Evolutionary conservation across 2,113 vertebrate genomes (phyloP), one percentile per base, ranked within the genome.

Genomic region (Solenodon paradoxus): DNA sequence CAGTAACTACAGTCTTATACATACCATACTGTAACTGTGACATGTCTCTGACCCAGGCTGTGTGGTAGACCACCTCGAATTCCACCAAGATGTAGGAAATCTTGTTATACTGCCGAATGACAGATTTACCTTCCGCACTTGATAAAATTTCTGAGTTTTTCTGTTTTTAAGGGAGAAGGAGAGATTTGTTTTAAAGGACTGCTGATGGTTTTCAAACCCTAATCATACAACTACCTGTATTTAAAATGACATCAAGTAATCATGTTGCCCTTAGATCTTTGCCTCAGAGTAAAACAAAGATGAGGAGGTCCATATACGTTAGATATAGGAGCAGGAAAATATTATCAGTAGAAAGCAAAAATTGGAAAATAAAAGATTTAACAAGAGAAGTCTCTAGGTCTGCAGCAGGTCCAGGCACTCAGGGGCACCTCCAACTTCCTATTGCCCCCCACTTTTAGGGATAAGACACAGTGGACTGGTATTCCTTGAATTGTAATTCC

Each of bases 61-160:
- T 98, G 80, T 99, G 98, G 96, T 98, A 98, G 88, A 98, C 66
- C 55, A 97, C 81, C 84, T 99, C 99, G 0, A 98, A 99, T 94
- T 99, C 97, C 87, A 98, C 98, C 94, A 99, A 95, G 0, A 95
- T 97, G 3, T 97, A 98, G 19, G 99, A 98, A 92, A 98, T 98
- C 94, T 96, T 98, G 95, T 99, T 99, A 95, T 98, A 99, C 92
- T 98, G 97, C 40, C 96, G 98, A 92, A 99, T 97, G 66, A 98
- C 98, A 86, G 97, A 94, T 98, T 98, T 98, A 66, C 98, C 99
- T 92, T 99, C 98, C 3, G 92, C 11, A 79, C 97, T 98, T 95
- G 92, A 80, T 92, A 99, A 97, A 75, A 99, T 99, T 15, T 98
- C 97, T 13, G 98, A 98, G 63, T 98, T 98, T 97, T 98, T 98